These are phyloP conservation scores for Urocyon cinereoargenteus DNA, from an alignment of 2,797 vertebrate species.

Conservation along the genomic window DNA sequence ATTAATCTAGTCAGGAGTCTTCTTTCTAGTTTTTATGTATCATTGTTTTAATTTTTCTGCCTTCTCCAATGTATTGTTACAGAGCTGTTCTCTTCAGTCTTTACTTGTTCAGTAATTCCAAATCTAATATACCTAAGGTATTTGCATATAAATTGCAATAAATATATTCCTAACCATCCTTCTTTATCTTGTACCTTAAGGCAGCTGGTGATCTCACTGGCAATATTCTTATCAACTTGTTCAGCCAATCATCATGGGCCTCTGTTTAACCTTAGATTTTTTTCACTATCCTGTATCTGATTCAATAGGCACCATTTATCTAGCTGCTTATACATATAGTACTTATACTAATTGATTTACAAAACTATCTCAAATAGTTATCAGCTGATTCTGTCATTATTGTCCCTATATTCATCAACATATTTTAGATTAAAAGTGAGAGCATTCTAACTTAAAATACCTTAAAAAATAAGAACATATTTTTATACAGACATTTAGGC, in stretches of 20 bases:
- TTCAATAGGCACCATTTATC: not conserved
- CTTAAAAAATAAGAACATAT: not conserved
- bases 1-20: not conserved
- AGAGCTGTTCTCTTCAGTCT: not conserved
- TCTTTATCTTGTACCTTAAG: not conserved
- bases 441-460: not conserved
- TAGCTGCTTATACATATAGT: not conserved
- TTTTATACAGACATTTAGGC: not conserved
- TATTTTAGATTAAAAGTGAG: not conserved
- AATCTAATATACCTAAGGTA: not conserved
- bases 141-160: not conserved
- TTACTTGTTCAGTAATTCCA: not conserved
- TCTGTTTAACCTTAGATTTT: not conserved
- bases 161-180: not conserved
- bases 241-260: not conserved
- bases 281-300: not conserved
- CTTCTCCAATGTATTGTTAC: not conserved
- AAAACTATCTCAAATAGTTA: not conserved
- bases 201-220: not conserved
- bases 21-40: not conserved
- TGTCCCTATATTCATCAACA: not conserved
- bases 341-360: not conserved
- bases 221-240: not conserved
- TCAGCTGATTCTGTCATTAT: not conserved
- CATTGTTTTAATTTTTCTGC: not conserved